These are phyloP conservation scores for Drosophila barbarae DNA, from an alignment of 2,888 invertebrate genomes.

Conservation along the genomic window DNA sequence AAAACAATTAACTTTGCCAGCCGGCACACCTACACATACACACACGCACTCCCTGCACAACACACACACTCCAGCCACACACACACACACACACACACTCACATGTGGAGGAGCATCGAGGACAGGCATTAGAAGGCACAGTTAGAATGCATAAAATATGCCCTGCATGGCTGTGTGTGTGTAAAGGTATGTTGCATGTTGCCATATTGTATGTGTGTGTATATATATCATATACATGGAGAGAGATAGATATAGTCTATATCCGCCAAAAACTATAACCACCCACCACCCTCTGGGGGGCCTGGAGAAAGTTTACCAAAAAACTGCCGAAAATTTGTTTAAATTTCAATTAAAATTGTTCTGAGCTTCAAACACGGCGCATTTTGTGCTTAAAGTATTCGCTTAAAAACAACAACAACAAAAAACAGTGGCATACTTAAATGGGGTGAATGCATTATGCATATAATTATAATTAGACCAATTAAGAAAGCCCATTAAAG, in stretches of 20 bases:
- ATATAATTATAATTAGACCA: slow-evolving; percentile 3
- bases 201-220: slow-evolving; percentile 8
- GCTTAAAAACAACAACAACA: neutral
- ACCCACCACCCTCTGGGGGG: neutral
- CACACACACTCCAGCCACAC: too few species aligned
- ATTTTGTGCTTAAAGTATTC: neutral
- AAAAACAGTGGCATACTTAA: slow-evolving; percentile 5
- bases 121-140: slow-evolving; percentile 46
- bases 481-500: slow-evolving; percentile 6
- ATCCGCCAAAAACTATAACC: slow-evolving; percentile 5
- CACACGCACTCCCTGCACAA: slow-evolving; percentile 4
- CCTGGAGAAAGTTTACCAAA: slow-evolving; percentile 30
- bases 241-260: slow-evolving; percentile 2
- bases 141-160: slow-evolving; percentile 57
- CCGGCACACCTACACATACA: slow-evolving; percentile 22
- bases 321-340: slow-evolving; percentile 26
- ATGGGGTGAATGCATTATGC: slow-evolving; percentile 7
- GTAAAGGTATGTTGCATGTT: slow-evolving; percentile 15
- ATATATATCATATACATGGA: neutral
- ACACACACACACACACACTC: neutral
- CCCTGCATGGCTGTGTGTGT: slow-evolving; percentile 1
- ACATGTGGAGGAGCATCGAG: slow-evolving; percentile 7
- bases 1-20: slow-evolving; percentile 62
- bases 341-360: slow-evolving; percentile 38
- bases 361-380: neutral